Percentiles rank a stretch among this genome's conserved stretches.
Conservation (phyloP, 2,888 invertebrate species). For the Archaeoteleia sp. region DNA sequence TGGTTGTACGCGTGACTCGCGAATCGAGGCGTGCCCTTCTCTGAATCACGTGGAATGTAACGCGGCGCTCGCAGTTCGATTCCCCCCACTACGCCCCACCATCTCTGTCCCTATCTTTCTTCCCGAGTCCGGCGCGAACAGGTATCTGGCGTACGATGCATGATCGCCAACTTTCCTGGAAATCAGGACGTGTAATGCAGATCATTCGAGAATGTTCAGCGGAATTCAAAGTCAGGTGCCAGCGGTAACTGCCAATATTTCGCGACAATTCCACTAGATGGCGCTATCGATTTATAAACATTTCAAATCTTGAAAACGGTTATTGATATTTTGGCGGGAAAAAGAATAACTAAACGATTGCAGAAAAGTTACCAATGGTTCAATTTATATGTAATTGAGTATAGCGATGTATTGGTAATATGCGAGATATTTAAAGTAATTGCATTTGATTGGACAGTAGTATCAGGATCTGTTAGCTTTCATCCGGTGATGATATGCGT, state of each 20-base stretch:
- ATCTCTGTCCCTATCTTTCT: constrained; percentile 18
- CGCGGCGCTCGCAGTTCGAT: constrained; percentile 57
- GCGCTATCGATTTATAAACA: too few species aligned
- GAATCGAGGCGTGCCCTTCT: constrained; percentile 68
- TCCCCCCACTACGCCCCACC: too few species aligned
- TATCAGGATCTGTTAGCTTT: constrained; percentile 12
- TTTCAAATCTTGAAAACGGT: too few species aligned
- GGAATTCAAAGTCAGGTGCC: too few species aligned
- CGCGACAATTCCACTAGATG: too few species aligned
- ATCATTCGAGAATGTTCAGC: not conserved
- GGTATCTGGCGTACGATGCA: not conserved
- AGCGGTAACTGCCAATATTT: too few species aligned
- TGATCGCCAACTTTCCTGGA: constrained; percentile 3
- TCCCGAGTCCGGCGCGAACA: constrained; percentile 13
- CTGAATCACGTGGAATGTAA: constrained; percentile 72
- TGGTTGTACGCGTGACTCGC: constrained; percentile 71
- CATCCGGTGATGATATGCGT: constrained; percentile 11
- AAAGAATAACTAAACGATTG: too few species aligned
- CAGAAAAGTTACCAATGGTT: too few species aligned
- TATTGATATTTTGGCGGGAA: too few species aligned
- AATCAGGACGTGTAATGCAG: not conserved
- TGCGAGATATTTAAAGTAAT: too few species aligned
- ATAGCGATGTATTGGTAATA: too few species aligned
- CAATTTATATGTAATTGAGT: too few species aligned
- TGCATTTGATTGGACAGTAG: constrained; percentile 5